These are phyloP conservation scores for Myotis vivesi DNA, from an alignment of 2,797 vertebrate species.

Conservation along the genomic window DNA sequence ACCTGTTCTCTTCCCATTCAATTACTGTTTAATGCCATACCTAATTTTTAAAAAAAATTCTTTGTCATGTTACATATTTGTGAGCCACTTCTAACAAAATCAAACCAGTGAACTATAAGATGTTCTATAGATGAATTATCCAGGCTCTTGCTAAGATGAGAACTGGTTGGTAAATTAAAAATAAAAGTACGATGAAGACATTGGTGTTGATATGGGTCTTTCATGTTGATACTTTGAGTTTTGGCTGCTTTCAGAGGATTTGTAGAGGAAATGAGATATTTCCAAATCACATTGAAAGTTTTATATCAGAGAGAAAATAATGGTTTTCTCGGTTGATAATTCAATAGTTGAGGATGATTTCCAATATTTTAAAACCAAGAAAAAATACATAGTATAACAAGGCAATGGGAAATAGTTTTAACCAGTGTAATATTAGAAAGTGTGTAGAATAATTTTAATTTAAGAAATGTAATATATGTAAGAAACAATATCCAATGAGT, in stretches of 20 bases:
- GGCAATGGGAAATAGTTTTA: background rate
- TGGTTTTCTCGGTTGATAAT: constrained; percentile 24
- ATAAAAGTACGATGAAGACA: background rate
- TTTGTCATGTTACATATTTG: constrained; percentile 38
- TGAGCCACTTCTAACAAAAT: constrained; percentile 40
- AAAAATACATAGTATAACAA: background rate
- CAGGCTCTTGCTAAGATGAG: constrained; percentile 50
- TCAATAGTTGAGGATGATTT: constrained; percentile 30
- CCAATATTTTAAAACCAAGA: background rate
- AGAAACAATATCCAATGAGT: background rate
- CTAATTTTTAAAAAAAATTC: background rate
- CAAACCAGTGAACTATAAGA: constrained; percentile 40
- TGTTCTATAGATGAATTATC: constrained; percentile 16
- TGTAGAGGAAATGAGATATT: constrained; percentile 28
- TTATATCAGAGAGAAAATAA: background rate
- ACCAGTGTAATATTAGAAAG: background rate
- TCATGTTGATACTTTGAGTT: background rate
- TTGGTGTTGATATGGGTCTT: background rate
- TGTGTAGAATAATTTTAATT: constrained; percentile 12
- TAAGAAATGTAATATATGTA: background rate
- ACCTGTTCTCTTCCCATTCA: background rate
- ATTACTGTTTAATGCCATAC: background rate
- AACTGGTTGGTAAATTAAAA: constrained; percentile 30
- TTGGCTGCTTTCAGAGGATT: background rate
- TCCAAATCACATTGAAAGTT: constrained; percentile 21